phyloP scores from a whole-genome alignment of 2,888 invertebrate species.

The Trilocha varians region DNA sequence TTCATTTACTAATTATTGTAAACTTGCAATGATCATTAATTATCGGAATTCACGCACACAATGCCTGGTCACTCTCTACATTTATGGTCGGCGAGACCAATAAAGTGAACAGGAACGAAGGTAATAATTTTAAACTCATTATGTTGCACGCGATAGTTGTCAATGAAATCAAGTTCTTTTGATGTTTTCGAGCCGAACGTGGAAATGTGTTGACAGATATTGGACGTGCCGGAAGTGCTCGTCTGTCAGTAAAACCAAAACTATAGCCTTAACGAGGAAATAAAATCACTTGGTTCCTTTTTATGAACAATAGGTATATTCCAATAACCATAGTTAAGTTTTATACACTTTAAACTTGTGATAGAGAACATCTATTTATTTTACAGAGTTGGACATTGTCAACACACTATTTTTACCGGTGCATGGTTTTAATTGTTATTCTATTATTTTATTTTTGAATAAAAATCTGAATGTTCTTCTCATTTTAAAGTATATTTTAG shows the following conservation, averaged over 20 bases:
- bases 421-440: too few relatives aligned
- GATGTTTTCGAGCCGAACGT: constrained; percentile 61
- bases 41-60: neutral
- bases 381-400: too few relatives aligned
- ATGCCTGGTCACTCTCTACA: constrained; percentile 14
- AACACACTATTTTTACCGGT: too few relatives aligned
- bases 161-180: constrained; percentile 71
- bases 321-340: too few relatives aligned
- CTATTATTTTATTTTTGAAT: too few relatives aligned
- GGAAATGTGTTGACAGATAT: constrained; percentile 72
- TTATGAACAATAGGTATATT: too few relatives aligned
- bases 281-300: too few relatives aligned
- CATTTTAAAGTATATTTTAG: too few relatives aligned
- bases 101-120: constrained; percentile 59
- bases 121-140: constrained; percentile 72
- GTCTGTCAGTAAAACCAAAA: too few relatives aligned
- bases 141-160: constrained; percentile 60
- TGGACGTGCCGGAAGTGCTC: constrained; percentile 67
- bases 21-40: constrained; percentile 8
- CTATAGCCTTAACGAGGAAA: constrained; percentile 66
- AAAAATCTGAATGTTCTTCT: too few relatives aligned
- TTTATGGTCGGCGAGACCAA: constrained; percentile 36
- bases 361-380: too few relatives aligned
- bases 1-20: constrained; percentile 12
- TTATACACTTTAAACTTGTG: too few relatives aligned